phyloP scores from a whole-genome alignment of 2,797 vertebrate species.

The Ctenosaura bakeri region DNA sequence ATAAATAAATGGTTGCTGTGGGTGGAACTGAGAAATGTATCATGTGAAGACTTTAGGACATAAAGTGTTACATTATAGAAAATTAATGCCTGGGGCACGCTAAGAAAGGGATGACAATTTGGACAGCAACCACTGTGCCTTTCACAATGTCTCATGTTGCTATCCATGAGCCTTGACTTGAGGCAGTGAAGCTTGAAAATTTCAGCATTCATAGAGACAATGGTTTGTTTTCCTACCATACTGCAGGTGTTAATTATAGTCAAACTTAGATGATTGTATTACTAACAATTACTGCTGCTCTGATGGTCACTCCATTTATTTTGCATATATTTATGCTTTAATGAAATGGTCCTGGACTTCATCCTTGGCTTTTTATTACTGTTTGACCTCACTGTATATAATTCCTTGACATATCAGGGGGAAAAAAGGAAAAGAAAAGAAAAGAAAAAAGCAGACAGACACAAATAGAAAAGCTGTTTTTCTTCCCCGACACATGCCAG shows the following conservation, averaged over 20 bases:
- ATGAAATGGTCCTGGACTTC: neutral
- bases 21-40: neutral
- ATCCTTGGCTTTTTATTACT: neutral
- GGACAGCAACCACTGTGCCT: neutral
- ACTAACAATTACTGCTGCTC: slow-evolving; percentile 3
- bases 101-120: neutral
- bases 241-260: neutral
- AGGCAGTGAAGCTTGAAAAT: neutral
- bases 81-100: neutral
- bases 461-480: neutral
- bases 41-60: neutral
- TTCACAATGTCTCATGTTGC: neutral
- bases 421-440: no score
- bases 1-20: neutral
- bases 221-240: neutral
- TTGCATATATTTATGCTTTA: neutral
- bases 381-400: slow-evolving; percentile 6
- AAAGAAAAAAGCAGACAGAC: neutral
- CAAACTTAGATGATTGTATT: neutral
- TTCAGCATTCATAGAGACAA: neutral
- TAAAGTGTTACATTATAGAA: neutral
- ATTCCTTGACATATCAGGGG: neutral
- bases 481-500: neutral
- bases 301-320: neutral
- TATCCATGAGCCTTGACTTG: no score